Conservation (phyloP, 1,140 invertebrate species). For the Apis florea region DNA sequence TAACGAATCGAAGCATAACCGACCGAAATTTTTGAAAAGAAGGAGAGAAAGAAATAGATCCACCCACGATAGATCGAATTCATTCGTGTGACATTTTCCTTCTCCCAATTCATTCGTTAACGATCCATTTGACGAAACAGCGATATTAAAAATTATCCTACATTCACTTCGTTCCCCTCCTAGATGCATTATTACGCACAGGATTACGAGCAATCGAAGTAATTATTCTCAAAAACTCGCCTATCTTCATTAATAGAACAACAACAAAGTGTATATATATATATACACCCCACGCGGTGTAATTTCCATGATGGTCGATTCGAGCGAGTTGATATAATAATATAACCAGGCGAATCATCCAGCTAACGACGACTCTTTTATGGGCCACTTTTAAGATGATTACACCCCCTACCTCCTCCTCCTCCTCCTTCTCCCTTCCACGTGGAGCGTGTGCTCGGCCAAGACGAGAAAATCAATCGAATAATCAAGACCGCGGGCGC, state of each 20-base stretch:
- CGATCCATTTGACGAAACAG: too few relatives aligned
- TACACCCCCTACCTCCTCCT: not conserved
- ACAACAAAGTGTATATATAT: not conserved
- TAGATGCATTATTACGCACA: too few relatives aligned
- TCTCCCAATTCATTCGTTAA: too few relatives aligned
- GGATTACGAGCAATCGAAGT: not conserved
- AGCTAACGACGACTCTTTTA: slow-evolving; percentile 25
- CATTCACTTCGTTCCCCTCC: too few relatives aligned
- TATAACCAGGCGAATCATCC: not conserved
- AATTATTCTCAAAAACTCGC: not conserved
- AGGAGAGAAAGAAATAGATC: too few relatives aligned
- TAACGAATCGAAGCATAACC: too few relatives aligned
- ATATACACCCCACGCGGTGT: not conserved
- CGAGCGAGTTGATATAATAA: not conserved
- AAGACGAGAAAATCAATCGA: slow-evolving; percentile 3
- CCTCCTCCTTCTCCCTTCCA: not conserved
- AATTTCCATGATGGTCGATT: slow-evolving; percentile 11
- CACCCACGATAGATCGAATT: too few relatives aligned
- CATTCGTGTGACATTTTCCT: too few relatives aligned
- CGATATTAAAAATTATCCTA: too few relatives aligned
- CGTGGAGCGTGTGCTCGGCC: not conserved
- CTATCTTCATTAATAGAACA: not conserved
- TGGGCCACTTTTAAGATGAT: slow-evolving; percentile 20
- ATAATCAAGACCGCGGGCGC: not conserved
- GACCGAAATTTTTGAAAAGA: too few relatives aligned